Conservation (phyloP, 2,888 invertebrate species). For the Chloromyia formosa region DNA sequence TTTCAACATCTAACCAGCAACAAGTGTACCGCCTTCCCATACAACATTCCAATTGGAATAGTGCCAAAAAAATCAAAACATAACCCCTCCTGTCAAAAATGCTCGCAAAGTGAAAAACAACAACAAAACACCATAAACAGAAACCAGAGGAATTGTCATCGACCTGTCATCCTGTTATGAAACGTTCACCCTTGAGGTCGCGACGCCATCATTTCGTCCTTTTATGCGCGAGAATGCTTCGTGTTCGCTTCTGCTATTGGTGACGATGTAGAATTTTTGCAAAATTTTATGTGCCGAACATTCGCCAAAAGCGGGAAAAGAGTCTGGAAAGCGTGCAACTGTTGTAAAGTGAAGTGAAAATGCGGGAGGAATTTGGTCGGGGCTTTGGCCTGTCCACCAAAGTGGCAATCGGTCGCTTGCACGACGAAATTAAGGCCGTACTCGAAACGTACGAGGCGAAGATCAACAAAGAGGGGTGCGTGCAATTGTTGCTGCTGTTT, state of each 20-base stretch:
- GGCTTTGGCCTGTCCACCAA: slow-evolving; percentile 71
- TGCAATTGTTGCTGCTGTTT: slow-evolving; percentile 44
- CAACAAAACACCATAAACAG: slow-evolving; percentile 30
- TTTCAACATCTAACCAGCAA: too few relatives aligned
- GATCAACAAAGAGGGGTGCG: slow-evolving; percentile 67
- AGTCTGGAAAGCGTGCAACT: neutral
- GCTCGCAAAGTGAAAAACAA: neutral
- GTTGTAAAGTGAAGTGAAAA: slow-evolving; percentile 14
- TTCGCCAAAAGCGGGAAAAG: neutral
- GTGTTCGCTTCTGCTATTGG: neutral
- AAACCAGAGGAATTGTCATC: slow-evolving; percentile 25
- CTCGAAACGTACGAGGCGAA: slow-evolving; percentile 72
- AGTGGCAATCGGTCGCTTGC: slow-evolving; percentile 74
- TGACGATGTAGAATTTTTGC: slow-evolving; percentile 15
- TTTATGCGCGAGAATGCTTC: neutral
- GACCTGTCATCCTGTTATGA: slow-evolving; percentile 20
- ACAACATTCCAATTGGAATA: too few relatives aligned
- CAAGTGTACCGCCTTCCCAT: too few relatives aligned
- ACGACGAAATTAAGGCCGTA: slow-evolving; percentile 74
- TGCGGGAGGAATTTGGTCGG: slow-evolving; percentile 1
- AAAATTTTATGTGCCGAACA: neutral
- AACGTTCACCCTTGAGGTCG: neutral
- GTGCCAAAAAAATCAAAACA: neutral
- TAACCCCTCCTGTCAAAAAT: neutral
- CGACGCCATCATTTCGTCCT: slow-evolving; percentile 3